Evolutionary conservation across 2,888 invertebrate species (phyloP).

Genomic region (Ametastegia equiseti): DNA sequence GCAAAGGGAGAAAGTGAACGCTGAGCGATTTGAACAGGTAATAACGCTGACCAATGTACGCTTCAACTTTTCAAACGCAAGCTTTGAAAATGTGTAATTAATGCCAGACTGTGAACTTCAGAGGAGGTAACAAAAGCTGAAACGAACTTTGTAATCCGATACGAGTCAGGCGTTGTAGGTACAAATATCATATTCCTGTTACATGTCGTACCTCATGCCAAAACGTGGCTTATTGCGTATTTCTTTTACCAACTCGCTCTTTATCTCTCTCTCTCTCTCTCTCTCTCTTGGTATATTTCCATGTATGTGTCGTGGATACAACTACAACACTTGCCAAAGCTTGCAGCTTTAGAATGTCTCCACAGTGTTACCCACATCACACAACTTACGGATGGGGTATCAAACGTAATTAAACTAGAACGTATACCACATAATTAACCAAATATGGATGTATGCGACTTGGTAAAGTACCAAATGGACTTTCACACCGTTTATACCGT

Average conservation of each 20-base stretch:
- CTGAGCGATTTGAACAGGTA: neutral
- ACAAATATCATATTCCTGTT: slow-evolving; percentile 30
- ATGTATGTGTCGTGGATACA: neutral
- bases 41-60: neutral
- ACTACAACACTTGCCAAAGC: slow-evolving; percentile 15
- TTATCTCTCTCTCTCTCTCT: neutral
- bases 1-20: no score
- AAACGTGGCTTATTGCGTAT: neutral
- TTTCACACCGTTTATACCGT: neutral
- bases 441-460: neutral
- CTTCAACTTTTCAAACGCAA: neutral
- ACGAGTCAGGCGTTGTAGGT: neutral
- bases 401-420: slow-evolving; percentile 19
- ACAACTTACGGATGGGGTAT: neutral
- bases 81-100: slow-evolving; percentile 19
- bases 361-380: slow-evolving; percentile 9
- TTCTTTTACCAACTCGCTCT: no score
- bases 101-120: neutral
- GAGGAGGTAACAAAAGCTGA: neutral
- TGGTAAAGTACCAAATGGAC: neutral
- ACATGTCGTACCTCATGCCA: neutral
- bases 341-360: neutral
- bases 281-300: neutral
- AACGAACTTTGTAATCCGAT: slow-evolving; percentile 26
- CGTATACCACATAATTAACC: neutral